A percentile compares a stretch with the other conserved stretches of the same genome.
These are phyloP conservation scores for Aporophyla nigra DNA, from an alignment of 2,888 invertebrate species.

Conservation along the genomic window DNA sequence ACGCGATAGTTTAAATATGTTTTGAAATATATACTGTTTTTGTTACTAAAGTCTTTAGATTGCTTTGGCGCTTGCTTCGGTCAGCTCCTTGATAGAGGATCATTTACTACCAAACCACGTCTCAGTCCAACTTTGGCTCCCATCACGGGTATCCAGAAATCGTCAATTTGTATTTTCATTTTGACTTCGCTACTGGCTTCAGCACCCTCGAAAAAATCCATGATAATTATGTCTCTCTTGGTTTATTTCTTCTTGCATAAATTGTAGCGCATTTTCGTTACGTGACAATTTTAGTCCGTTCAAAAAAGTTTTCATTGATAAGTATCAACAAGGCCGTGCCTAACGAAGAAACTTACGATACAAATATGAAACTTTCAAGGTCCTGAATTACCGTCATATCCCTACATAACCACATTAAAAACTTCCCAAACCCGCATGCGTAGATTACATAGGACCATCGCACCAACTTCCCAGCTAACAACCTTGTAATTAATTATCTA, in stretches of 20 bases:
- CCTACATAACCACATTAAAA: neutral
- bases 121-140: neutral
- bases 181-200: too few relatives aligned
- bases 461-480: conserved; percentile 43
- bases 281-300: too few relatives aligned
- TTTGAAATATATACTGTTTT: conserved; percentile 17
- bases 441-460: conserved; percentile 33
- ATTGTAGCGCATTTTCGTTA: too few relatives aligned
- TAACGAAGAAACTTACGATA: too few relatives aligned
- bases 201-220: too few relatives aligned
- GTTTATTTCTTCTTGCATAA: too few relatives aligned
- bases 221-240: too few relatives aligned
- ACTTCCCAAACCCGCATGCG: neutral
- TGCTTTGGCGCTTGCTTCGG: neutral
- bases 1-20: conserved; percentile 34
- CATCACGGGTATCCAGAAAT: neutral
- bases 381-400: neutral
- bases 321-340: too few relatives aligned
- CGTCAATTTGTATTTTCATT: too few relatives aligned
- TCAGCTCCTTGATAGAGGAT: neutral
- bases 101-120: neutral
- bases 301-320: too few relatives aligned
- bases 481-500: conserved; percentile 67
- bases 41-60: neutral
- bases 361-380: neutral